Conservation (phyloP, 2,113 vertebrate species). For the Junco hyemalis region DNA sequence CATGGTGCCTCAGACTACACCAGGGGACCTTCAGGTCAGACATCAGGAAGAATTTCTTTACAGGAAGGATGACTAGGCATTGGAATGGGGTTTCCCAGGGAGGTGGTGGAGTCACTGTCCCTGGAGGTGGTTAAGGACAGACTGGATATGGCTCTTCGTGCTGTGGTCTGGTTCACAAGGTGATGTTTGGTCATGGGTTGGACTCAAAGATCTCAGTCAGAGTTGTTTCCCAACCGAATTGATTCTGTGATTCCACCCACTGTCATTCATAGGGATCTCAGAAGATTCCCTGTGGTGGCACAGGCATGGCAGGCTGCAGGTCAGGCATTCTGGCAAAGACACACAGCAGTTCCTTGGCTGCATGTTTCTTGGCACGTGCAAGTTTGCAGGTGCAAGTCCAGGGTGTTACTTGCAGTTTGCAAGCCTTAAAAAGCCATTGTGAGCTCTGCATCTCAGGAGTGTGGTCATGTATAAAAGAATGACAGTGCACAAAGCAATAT, state of each 20-base stretch:
- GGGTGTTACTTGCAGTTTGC: neutral
- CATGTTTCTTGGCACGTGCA: accelerated
- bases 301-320: accelerated
- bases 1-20: neutral
- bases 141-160: accelerated
- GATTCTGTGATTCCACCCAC: neutral
- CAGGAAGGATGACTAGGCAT: no score
- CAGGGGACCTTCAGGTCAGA: neutral
- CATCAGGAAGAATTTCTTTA: neutral
- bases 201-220: neutral
- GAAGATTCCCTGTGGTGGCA: neutral
- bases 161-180: no score
- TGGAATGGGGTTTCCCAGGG: no score
- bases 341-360: neutral
- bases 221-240: neutral
- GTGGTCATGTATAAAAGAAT: neutral
- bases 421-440: neutral
- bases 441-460: neutral
- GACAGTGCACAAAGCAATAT: neutral
- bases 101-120: neutral
- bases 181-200: accelerated
- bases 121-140: neutral
- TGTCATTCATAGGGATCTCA: neutral
- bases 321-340: no score
- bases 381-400: neutral